Evolutionary conservation across 1,140 invertebrate species (phyloP), one percentile per base, ranked within the genome.

Genomic region (Frieseomelitta varia): DNA sequence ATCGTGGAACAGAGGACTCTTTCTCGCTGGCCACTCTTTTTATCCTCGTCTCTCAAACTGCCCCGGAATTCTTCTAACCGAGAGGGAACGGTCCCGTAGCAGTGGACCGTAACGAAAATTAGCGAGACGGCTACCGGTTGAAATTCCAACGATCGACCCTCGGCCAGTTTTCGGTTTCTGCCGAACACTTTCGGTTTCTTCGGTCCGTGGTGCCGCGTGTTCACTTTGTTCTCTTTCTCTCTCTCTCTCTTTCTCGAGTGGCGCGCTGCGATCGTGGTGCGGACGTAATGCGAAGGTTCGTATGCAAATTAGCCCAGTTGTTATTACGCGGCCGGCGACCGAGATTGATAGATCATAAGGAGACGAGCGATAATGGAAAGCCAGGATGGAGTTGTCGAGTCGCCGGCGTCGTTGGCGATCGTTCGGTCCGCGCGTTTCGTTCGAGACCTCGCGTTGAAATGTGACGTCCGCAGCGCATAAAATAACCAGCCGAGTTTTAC

Each of bases 71-170:
- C 30, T 51, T 39, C 53, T 56, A 65, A 79, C 73, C 58, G 53
- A 17, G 39, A 47, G 39, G 27, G 51, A 72, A 73, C 34, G 30
- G 65, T 34, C 39, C 39, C 39, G 27, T 67, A 12, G 27, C 47
- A 2, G 19, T 15, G 34, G 72, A 84, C 51, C 86, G 65, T 79
- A 79, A 82, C 75, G 71, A 85, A 89, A 89, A 86, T 86, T 88
- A 89, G 72, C 65, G 61, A 79, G 71, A 27, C 19, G 67, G 39
- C 34, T n/a, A 61, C 24, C 51, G 12, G 24, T 21, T 8, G 27
- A 56, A 55, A 80, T 84, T 84, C 68, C 58, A 14, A 56, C 30
- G 53, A 47, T 47, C 39, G 58, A 2, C 17, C 34, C 14, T 56
- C 2, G 39, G 21, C 75, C 39, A 47, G 75, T 78, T 80, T 74